Conservation (phyloP, 2,888 invertebrate species). For the Taphrorychus bicolor region DNA sequence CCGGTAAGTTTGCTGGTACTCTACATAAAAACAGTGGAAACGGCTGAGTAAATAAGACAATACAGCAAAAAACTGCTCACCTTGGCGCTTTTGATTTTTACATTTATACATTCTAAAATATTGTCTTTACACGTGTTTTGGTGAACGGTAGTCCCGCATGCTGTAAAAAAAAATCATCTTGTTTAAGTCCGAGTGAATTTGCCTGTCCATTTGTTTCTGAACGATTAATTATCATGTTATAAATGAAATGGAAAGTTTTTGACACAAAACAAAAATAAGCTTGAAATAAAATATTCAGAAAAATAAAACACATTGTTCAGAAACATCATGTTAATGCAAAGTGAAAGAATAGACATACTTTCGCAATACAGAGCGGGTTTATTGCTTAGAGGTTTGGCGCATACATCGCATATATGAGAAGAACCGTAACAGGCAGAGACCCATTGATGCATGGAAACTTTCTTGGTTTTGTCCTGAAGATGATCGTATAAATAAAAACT, state of each 20-base stretch:
- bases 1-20: slow-evolving; percentile 57
- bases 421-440: slow-evolving; percentile 70
- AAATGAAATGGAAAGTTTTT: no score
- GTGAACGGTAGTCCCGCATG: slow-evolving; percentile 86
- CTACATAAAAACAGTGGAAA: slow-evolving; percentile 52
- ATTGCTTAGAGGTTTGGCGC: slow-evolving; percentile 78
- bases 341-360: slow-evolving; percentile 67
- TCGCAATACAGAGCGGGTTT: slow-evolving; percentile 86
- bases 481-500: not conserved
- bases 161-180: slow-evolving; percentile 65
- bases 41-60: not conserved
- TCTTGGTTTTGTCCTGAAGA: slow-evolving; percentile 76
- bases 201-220: no score
- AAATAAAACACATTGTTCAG: no score
- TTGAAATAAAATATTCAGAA: no score
- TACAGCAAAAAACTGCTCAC: slow-evolving; percentile 17
- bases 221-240: no score
- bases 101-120: slow-evolving; percentile 82
- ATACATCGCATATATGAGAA: slow-evolving; percentile 78
- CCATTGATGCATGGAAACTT: slow-evolving; percentile 75
- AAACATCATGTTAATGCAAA: no score
- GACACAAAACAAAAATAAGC: not conserved
- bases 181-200: no score
- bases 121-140: slow-evolving; percentile 89
- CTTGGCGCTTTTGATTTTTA: slow-evolving; percentile 72